These are phyloP conservation scores for Polyommatus iphigenia DNA, from an alignment of 2,888 invertebrate genomes.

Conservation along the genomic window DNA sequence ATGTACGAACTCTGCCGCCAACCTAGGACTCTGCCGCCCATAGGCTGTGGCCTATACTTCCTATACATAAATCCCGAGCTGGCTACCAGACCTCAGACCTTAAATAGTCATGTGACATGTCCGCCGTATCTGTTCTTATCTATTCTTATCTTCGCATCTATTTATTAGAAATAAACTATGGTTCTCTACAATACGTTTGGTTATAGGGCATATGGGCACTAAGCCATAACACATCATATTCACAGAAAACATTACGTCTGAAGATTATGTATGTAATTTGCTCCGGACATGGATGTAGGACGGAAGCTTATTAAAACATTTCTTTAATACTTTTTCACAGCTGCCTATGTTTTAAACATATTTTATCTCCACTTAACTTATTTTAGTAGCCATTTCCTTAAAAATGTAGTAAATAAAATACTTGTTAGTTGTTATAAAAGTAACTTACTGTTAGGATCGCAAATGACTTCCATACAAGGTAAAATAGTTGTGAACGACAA, in stretches of 20 bases:
- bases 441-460: conserved; percentile 3
- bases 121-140: too few relatives aligned
- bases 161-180: too few relatives aligned
- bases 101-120: too few relatives aligned
- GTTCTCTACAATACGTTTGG: background rate
- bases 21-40: too few relatives aligned
- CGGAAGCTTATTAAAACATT: conserved; percentile 13
- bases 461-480: background rate
- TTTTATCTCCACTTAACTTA: background rate
- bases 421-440: background rate
- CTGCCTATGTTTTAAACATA: background rate
- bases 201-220: background rate
- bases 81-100: too few relatives aligned
- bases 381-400: background rate
- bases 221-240: background rate
- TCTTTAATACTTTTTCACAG: background rate
- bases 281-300: background rate
- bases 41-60: too few relatives aligned
- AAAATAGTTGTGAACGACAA: background rate
- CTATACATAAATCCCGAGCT: too few relatives aligned
- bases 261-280: conserved; percentile 1
- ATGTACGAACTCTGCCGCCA: too few relatives aligned
- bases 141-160: too few relatives aligned
- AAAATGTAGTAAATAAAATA: background rate
- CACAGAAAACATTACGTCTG: background rate